phyloP scores from a whole-genome alignment of 2,797 vertebrate genomes.

The Nothura maculosa region DNA sequence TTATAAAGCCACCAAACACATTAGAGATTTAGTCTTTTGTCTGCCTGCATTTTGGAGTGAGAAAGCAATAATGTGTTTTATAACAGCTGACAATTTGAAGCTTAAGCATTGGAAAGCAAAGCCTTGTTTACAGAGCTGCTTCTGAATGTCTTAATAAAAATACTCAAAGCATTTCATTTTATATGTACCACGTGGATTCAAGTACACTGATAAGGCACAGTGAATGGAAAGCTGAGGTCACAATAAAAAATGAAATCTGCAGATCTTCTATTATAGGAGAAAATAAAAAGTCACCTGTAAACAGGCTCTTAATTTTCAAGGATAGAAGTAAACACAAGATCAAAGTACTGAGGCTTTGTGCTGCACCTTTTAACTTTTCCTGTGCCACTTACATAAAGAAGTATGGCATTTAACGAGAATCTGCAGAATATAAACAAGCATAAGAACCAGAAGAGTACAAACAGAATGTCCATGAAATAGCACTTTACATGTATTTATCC shows the following conservation, averaged over 20 bases:
- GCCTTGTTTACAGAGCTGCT: conserved; percentile 8
- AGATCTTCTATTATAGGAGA: not conserved
- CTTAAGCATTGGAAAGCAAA: not conserved
- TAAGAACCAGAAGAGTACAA: not conserved
- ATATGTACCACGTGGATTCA: not conserved
- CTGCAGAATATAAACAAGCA: not conserved
- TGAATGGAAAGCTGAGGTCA: not conserved
- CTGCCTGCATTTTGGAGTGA: not conserved
- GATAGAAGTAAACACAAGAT: not conserved
- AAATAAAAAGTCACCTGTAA: not conserved
- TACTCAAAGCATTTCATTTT: conserved; percentile 20
- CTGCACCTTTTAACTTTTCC: not conserved
- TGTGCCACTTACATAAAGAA: not conserved
- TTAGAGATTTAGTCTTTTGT: not conserved
- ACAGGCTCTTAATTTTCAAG: conserved; percentile 2
- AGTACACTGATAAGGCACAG: not conserved
- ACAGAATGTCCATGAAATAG: not conserved
- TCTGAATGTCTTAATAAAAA: conserved; percentile 50
- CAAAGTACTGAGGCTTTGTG: not conserved
- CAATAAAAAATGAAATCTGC: not conserved
- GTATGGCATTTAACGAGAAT: not conserved
- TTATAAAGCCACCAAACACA: not conserved
- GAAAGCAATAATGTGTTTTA: not conserved
- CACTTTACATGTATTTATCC: not conserved
- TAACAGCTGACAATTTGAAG: conserved; percentile 1